A percentile compares a stretch with the other conserved stretches of the same genome.
phyloP scores from a whole-genome alignment of 2,797 vertebrate genomes.

The Leptatherina wallacei region DNA sequence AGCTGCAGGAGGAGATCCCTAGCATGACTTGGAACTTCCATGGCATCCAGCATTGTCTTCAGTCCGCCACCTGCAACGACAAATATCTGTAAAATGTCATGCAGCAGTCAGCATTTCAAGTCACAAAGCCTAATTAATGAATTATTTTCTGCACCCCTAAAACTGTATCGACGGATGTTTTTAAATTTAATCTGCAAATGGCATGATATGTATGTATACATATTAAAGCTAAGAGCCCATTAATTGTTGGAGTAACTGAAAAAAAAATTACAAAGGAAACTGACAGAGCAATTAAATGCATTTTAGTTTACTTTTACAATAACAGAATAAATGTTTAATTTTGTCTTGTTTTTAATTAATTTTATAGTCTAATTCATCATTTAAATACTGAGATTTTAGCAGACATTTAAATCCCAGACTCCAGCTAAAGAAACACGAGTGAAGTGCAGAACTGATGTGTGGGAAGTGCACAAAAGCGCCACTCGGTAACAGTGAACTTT shows the following conservation, averaged over 20 bases:
- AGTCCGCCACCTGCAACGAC: conserved; percentile 90
- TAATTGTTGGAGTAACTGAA: not conserved
- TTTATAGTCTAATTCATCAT: conserved; percentile 18
- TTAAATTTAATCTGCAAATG: conserved; percentile 4
- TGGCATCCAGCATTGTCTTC: conserved; percentile 97
- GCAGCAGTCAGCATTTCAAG: conserved; percentile 55
- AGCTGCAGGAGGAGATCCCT: conserved; percentile 99
- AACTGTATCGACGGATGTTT: conserved; percentile 4
- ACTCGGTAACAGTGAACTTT: conserved; percentile 64
- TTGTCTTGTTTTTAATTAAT: conserved; percentile 3
- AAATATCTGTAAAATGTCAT: conserved; percentile 74
- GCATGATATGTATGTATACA: not conserved
- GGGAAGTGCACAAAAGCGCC: conserved; percentile 43
- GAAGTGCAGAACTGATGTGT: conserved; percentile 32
- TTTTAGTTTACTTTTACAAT: conserved; percentile 5
- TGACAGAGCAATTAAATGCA: not conserved
- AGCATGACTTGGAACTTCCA: conserved; percentile 98
- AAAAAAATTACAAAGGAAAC: not conserved
- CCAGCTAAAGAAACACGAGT: conserved; percentile 18
- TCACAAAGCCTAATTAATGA: not conserved
- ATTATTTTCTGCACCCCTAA: conserved; percentile 1
- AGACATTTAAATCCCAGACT: conserved; percentile 17
- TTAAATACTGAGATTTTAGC: not conserved
- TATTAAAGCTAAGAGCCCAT: not conserved
- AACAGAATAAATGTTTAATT: not conserved